phyloP scores from a whole-genome alignment of 2,888 invertebrate species.

The Athrips mouffetella region DNA sequence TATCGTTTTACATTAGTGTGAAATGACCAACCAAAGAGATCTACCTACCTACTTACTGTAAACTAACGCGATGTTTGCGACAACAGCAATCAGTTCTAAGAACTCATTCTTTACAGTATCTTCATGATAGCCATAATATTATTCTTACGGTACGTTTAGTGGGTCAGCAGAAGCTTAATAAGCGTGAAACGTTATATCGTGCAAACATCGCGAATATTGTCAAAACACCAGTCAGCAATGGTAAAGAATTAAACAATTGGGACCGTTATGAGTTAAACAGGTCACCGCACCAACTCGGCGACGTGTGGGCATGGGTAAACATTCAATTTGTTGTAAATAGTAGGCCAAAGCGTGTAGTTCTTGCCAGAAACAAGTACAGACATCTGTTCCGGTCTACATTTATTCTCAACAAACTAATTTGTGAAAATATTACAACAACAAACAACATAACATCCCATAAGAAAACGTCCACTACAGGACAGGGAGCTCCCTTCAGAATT shows the following conservation, averaged over 20 bases:
- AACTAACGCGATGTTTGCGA: background rate
- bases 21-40: background rate
- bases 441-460: too few relatives aligned
- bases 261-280: slow-evolving; percentile 39
- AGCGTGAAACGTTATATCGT: slow-evolving; percentile 28
- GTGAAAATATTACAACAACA: too few relatives aligned
- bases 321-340: slow-evolving; percentile 18
- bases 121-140: slow-evolving; percentile 3
- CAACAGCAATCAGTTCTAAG: background rate
- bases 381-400: too few relatives aligned
- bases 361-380: too few relatives aligned
- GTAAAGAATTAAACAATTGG: slow-evolving; percentile 49
- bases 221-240: slow-evolving; percentile 45
- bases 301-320: slow-evolving; percentile 29
- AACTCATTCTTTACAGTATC: background rate
- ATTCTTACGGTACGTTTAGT: background rate
- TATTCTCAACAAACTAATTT: too few relatives aligned
- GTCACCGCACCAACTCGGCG: slow-evolving; percentile 31
- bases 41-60: background rate
- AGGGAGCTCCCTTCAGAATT: too few relatives aligned
- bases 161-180: slow-evolving; percentile 23
- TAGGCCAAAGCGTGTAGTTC: too few relatives aligned
- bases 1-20: too few relatives aligned
- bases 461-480: too few relatives aligned
- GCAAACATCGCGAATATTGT: slow-evolving; percentile 45